Evolutionary conservation across 2,797 vertebrate genomes (phyloP), one percentile per base, ranked within the genome.

Genomic region (Bufotes viridis): DNA sequence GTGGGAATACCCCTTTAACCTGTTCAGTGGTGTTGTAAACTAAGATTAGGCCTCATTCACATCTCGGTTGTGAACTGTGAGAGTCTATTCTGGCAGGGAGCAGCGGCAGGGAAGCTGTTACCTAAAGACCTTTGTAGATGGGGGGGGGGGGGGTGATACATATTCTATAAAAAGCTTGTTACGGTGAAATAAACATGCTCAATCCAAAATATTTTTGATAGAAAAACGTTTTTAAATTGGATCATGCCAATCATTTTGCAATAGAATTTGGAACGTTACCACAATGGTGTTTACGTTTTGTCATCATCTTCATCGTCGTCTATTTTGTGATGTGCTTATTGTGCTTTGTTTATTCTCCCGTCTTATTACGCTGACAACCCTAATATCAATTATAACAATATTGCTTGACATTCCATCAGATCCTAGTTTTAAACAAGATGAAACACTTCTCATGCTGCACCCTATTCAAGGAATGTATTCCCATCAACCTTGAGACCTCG

Each of bases 321-420:
- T 80, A 60, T 80, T 42, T 29, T 61, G 26, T 34, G 17, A 20
- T 49, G 60, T 65, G 34, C 51, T 34, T 24, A n/a, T n/a, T 51
- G 18, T 75, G 14, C n/a, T 18, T 26, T 84, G 69, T 74, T 83
- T 83, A 22, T 61, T 75, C 57, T 3, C 53, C 34, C 6, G 34
- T 72, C n/a, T 58, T 49, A 58, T 72, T 84, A 15, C 49, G 26
- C 81, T 83, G 81, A 83, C 81, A 51, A 7, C 10, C 26, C 53
- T 61, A 60, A 74, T 84, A 76, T 78, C 15, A 69, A 86, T 79
- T 86, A 86, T 26, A 49, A 76, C 20, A 76, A 85, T 85, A 85
- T 85, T 75, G 22, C 49, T 58, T 63, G 14, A 53, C 72, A 74
- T 75, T 83, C 49, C 24, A 34, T 42, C 58, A 60, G 20, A 75